Conservation (phyloP, 2,797 vertebrate genomes). For the Pantherophis alleghaniensis region DNA sequence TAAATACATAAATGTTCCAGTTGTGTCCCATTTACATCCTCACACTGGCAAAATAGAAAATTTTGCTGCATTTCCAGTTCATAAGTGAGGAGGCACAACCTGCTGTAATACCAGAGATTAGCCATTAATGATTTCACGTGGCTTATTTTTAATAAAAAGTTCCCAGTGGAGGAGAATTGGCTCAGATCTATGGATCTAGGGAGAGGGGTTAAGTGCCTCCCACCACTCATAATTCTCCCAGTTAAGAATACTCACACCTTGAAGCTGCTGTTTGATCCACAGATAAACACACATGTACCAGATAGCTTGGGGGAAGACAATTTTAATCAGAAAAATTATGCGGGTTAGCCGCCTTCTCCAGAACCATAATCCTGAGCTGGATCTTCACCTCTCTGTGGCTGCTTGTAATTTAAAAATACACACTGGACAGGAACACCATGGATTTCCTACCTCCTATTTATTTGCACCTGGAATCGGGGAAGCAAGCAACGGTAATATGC, state of each 20-base stretch:
- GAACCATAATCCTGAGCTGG: neutral
- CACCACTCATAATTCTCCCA: neutral
- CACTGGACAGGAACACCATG: neutral
- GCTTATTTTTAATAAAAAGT: neutral
- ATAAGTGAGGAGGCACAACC: neutral
- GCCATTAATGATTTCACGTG: neutral
- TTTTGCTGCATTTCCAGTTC: neutral
- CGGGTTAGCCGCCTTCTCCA: neutral
- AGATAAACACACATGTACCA: neutral
- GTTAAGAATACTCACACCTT: neutral
- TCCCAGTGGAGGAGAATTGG: neutral
- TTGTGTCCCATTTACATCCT: neutral
- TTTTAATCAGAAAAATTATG: neutral
- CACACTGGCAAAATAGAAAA: neutral
- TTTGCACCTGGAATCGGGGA: slow-evolving; percentile 23
- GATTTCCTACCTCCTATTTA: neutral
- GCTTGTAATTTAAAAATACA: neutral
- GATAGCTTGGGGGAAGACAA: neutral
- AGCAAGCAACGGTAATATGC: slow-evolving; percentile 43
- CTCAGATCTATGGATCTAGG: neutral
- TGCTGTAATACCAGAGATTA: neutral
- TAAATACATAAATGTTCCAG: neutral
- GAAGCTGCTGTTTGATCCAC: neutral
- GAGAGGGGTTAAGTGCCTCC: neutral
- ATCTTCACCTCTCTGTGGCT: neutral